A percentile compares a stretch with the other conserved stretches of the same genome.
These are phyloP conservation scores for Xiphophorus maculatus DNA, from an alignment of 2,113 vertebrate genomes.

Conservation along the genomic window DNA sequence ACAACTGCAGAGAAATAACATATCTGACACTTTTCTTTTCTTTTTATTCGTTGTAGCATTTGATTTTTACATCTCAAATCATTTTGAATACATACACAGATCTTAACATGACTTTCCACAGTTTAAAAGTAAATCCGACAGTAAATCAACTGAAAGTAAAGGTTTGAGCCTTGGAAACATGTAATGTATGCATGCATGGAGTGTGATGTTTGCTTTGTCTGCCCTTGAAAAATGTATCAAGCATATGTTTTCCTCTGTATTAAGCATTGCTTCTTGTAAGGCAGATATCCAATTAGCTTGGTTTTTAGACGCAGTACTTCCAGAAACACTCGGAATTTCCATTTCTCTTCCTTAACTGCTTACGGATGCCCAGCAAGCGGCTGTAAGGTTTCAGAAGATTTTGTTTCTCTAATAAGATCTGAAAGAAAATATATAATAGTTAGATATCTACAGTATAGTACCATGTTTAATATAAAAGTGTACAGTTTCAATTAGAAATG, in stretches of 20 bases:
- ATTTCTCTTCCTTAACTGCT: constrained; percentile 76
- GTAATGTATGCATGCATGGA: constrained; percentile 15
- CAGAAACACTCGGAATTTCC: constrained; percentile 80
- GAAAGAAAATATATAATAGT: constrained; percentile 16
- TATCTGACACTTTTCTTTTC: constrained; percentile 48
- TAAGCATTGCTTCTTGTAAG: constrained; percentile 33
- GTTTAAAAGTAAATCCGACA: constrained; percentile 10
- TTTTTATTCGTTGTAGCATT: constrained; percentile 33
- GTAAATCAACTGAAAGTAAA: constrained; percentile 14
- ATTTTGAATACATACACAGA: constrained; percentile 18
- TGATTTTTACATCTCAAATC: constrained; percentile 23
- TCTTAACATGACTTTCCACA: constrained; percentile 22
- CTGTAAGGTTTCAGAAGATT: constrained; percentile 66
- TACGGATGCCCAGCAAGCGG: constrained; percentile 65
- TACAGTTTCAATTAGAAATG: neutral
- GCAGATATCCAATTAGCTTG: neutral
- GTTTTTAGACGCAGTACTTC: constrained; percentile 81
- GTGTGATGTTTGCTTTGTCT: constrained; percentile 10
- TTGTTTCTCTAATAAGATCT: constrained; percentile 77
- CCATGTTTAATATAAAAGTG: neutral
- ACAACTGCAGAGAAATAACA: neutral
- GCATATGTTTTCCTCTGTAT: constrained; percentile 2
- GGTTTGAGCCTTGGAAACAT: neutral
- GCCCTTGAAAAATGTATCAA: neutral
- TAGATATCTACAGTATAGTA: neutral